A percentile compares a stretch with the other conserved stretches of the same genome.
Evolutionary conservation across 64 coral and sea anemone species (phyloP).

Genomic region (Acropora yongei): DNA sequence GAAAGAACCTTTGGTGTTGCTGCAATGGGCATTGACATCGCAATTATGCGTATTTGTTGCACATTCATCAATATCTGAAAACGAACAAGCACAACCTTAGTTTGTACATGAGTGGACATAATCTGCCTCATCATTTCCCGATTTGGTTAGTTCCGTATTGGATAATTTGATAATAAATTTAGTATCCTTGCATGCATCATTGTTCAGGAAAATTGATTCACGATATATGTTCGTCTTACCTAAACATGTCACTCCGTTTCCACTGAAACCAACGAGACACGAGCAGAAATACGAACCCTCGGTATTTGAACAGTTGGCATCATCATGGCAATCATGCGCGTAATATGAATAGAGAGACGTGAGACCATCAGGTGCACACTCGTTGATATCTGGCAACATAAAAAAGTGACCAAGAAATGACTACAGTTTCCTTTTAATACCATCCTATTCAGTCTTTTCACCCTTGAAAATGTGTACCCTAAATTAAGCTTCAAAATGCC

Average conservation of each 20-base stretch:
- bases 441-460: no score
- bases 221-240: slow-evolving; percentile 10
- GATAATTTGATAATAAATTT: no score
- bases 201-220: not conserved
- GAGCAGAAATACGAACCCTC: slow-evolving; percentile 56
- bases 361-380: slow-evolving; percentile 16
- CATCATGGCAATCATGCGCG: slow-evolving; percentile 55
- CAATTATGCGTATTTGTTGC: slow-evolving; percentile 33
- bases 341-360: slow-evolving; percentile 37
- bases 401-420: not conserved
- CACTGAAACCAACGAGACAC: slow-evolving; percentile 60
- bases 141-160: no score
- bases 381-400: slow-evolving; percentile 56
- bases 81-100: not conserved
- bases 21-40: slow-evolving; percentile 38
- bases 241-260: slow-evolving; percentile 45
- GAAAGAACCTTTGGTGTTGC: slow-evolving; percentile 73
- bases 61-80: slow-evolving; percentile 73
- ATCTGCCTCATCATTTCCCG: no score
- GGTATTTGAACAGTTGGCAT: slow-evolving; percentile 57
- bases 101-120: no score
- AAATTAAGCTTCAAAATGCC: no score
- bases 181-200: no score
- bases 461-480: no score
- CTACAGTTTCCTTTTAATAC: not conserved